These are phyloP conservation scores for Drosophila villosipedis DNA, from an alignment of 2,888 invertebrate species.

Conservation along the genomic window DNA sequence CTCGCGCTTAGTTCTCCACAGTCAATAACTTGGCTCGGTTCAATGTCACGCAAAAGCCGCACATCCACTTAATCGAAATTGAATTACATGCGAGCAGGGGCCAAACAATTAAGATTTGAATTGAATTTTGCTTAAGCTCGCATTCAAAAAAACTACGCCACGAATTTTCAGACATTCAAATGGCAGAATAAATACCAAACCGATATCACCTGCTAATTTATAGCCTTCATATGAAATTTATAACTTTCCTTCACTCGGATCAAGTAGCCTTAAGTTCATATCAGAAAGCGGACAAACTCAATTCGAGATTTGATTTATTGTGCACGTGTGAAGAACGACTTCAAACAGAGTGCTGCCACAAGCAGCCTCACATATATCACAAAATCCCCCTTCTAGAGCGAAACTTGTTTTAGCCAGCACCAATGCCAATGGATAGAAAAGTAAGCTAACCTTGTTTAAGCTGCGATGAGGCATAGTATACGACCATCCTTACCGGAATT, in stretches of 20 bases:
- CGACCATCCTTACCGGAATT: slow-evolving; percentile 69
- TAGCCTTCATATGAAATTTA: background rate
- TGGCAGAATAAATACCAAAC: background rate
- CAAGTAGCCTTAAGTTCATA: background rate
- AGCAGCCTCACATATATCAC: slow-evolving; percentile 8
- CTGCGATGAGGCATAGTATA: slow-evolving; percentile 45
- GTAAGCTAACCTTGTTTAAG: slow-evolving; percentile 22
- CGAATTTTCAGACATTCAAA: background rate
- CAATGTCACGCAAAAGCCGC: slow-evolving; percentile 63
- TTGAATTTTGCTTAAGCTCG: slow-evolving; percentile 9
- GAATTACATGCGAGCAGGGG: slow-evolving; percentile 25
- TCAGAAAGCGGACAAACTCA: slow-evolving; percentile 1
- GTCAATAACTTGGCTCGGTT: slow-evolving; percentile 64
- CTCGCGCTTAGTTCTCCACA: slow-evolving; percentile 47
- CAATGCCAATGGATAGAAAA: slow-evolving; percentile 25
- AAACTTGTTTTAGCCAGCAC: slow-evolving; percentile 43
- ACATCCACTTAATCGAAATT: slow-evolving; percentile 32
- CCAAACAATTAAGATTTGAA: slow-evolving; percentile 2
- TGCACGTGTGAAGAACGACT: background rate
- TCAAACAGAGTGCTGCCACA: background rate
- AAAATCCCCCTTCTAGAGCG: background rate
- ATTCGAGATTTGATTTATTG: background rate
- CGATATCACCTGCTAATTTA: background rate
- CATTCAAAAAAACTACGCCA: slow-evolving; percentile 24
- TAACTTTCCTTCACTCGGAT: background rate